Evolutionary conservation across 1,140 invertebrate genomes (phyloP).

Genomic region (Chironomus striatipennis): DNA sequence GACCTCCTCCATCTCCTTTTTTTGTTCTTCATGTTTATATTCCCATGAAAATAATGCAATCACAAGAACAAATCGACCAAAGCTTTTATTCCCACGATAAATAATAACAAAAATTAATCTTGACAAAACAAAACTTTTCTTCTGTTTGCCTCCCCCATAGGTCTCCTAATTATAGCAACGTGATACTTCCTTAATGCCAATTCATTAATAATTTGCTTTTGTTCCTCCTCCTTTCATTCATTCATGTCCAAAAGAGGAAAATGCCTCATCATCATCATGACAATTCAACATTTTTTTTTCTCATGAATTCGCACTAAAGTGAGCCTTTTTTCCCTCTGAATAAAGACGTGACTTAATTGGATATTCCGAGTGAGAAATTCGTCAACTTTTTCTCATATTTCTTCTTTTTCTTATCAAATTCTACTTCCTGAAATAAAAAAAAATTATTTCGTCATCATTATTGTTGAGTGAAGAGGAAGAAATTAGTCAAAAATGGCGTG

Average conservation of each 20-base stretch:
- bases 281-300: no score
- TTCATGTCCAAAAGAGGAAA: not conserved
- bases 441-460: not conserved
- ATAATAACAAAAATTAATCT: not conserved
- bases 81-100: not conserved
- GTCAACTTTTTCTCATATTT: not conserved
- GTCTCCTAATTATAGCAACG: constrained; percentile 6
- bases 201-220: not conserved
- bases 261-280: not conserved
- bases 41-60: no score
- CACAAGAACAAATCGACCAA: no score
- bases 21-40: no score
- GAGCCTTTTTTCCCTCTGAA: not conserved
- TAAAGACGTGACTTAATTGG: not conserved
- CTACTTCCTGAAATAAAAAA: not conserved
- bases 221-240: not conserved
- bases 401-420: not conserved
- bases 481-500: no score
- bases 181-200: not conserved
- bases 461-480: not conserved
- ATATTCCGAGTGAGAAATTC: not conserved
- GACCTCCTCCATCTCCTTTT: no score
- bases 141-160: not conserved
- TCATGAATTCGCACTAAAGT: not conserved
- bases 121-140: not conserved